Percentiles rank a stretch among this genome's conserved stretches.
Conservation (phyloP, 2,888 invertebrate species). For the Osmoderma eremita region DNA sequence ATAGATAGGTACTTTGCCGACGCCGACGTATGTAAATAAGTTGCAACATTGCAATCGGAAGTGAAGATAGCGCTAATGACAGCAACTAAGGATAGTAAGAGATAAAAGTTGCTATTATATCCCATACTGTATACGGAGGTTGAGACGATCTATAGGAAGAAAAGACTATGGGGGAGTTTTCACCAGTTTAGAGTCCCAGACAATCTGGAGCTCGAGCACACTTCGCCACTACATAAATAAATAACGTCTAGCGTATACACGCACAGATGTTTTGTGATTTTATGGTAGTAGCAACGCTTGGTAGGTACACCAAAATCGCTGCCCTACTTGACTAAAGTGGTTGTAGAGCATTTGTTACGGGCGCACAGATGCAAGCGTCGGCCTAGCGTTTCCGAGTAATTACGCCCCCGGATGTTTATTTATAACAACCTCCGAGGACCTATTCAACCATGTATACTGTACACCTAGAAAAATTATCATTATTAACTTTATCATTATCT, state of each 20-base stretch:
- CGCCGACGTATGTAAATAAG: no score
- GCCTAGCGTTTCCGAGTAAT: slow-evolving; percentile 32
- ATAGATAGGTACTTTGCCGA: no score
- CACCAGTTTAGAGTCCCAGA: no score
- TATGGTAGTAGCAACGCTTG: background rate
- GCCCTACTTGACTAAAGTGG: slow-evolving; percentile 34
- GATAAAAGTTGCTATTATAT: no score
- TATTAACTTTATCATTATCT: background rate
- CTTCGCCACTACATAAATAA: slow-evolving; percentile 25
- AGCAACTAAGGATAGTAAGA: no score
- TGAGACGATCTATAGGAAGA: no score
- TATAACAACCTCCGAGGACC: slow-evolving; percentile 30
- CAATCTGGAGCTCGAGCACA: slow-evolving; percentile 15
- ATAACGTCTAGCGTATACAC: slow-evolving; percentile 18
- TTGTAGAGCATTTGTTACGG: slow-evolving; percentile 7
- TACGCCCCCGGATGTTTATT: slow-evolving; percentile 37
- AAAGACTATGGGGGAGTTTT: no score
- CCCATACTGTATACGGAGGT: no score
- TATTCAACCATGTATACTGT: slow-evolving; percentile 6
- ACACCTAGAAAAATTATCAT: background rate
- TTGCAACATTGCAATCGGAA: no score
- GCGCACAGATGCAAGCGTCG: slow-evolving; percentile 13
- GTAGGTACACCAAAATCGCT: slow-evolving; percentile 21
- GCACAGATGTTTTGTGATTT: slow-evolving; percentile 20
- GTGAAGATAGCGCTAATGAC: no score